Evolutionary conservation across 2,888 invertebrate species (phyloP).

Genomic region (Himalopsyche japonica): DNA sequence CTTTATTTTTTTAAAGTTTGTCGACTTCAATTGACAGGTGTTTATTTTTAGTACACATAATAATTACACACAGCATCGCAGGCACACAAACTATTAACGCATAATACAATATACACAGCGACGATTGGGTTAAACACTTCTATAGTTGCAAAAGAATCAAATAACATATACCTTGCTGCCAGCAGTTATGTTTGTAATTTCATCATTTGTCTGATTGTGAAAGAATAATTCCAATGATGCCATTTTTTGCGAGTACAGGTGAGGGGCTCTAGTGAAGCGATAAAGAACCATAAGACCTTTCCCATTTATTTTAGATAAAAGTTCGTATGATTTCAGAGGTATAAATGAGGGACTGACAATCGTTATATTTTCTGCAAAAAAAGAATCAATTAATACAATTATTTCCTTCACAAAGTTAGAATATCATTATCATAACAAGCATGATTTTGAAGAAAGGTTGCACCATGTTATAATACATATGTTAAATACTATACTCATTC

Average conservation of each 20-base stretch:
- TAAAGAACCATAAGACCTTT: constrained; percentile 67
- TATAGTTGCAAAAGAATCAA: constrained; percentile 5
- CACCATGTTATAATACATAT: too few species aligned
- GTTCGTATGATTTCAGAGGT: constrained; percentile 63
- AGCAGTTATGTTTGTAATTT: constrained; percentile 70
- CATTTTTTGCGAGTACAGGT: constrained; percentile 81
- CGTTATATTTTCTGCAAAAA: constrained; percentile 52
- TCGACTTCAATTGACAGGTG: too few species aligned
- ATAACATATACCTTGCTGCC: constrained; percentile 66
- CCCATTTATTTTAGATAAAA: constrained; percentile 73
- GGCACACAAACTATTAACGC: too few species aligned
- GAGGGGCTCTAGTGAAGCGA: constrained; percentile 78
- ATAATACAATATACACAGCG: neutral
- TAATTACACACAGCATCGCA: too few species aligned
- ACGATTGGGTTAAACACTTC: neutral
- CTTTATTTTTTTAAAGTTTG: too few species aligned
- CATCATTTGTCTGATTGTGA: constrained; percentile 70
- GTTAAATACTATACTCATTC: too few species aligned
- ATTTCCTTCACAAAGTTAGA: neutral
- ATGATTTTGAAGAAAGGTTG: too few species aligned
- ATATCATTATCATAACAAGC: too few species aligned
- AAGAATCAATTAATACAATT: neutral
- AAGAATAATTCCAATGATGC: constrained; percentile 79
- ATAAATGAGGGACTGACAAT: constrained; percentile 64
- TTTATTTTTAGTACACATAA: too few species aligned